These are phyloP conservation scores for Rostratula benghalensis DNA, from an alignment of 2,113 vertebrate genomes.

Conservation along the genomic window DNA sequence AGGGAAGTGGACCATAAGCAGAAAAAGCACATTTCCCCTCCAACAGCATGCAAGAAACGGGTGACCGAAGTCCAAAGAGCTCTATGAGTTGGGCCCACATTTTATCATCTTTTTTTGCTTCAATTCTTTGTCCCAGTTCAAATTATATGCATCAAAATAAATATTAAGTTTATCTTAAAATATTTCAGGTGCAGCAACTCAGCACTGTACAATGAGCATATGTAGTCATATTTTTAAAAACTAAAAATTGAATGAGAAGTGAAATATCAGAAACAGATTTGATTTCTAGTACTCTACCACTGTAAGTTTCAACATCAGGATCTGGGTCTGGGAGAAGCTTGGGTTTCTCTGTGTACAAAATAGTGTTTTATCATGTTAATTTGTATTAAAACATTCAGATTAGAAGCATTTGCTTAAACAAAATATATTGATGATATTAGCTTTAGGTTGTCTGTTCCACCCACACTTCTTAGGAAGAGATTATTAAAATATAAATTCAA, in stretches of 20 bases:
- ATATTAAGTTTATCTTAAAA: not conserved
- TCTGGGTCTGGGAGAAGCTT: constrained; percentile 80
- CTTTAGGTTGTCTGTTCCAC: constrained; percentile 27
- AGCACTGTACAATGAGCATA: constrained; percentile 67
- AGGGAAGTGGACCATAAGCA: constrained; percentile 52
- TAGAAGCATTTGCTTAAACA: constrained; percentile 57
- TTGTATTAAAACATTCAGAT: constrained; percentile 51
- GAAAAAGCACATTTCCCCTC: constrained; percentile 56
- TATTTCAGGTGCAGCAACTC: constrained; percentile 2
- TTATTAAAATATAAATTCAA: not conserved
- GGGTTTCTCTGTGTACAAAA: constrained; percentile 81
- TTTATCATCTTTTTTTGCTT: not conserved
- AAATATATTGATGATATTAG: constrained; percentile 15
- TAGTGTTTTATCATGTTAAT: constrained; percentile 72
- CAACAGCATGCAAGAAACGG: constrained; percentile 25
- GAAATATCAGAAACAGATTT: constrained; percentile 67
- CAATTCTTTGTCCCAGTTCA: not conserved
- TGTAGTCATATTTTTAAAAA: constrained; percentile 47
- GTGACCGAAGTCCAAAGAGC: not conserved
- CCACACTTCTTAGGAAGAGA: not conserved
- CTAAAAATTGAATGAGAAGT: constrained; percentile 62
- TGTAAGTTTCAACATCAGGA: constrained; percentile 81
- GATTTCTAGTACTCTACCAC: constrained; percentile 85
- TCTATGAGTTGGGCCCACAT: constrained; percentile 59
- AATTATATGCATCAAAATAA: not conserved